Evolutionary conservation across 2,113 vertebrate species (phyloP), one percentile per base, ranked within the genome.

Genomic region (Anarrhichthys ocellatus): DNA sequence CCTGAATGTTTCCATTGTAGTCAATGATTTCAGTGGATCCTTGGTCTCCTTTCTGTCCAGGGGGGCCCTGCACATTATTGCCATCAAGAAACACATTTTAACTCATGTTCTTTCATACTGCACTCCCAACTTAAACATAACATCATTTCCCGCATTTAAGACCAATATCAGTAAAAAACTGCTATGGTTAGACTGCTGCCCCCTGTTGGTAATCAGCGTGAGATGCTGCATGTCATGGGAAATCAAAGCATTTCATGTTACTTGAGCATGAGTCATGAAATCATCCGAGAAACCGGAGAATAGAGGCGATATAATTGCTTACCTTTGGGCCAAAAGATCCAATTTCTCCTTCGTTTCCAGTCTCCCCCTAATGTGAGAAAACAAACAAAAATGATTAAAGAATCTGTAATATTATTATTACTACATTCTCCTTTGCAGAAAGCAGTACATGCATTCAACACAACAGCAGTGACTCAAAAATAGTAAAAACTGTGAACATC

Each of bases 11-110:
- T 89, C 98, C 98, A 36, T 98, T 99, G 94, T 99, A 99, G 92
- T 99, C 97, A 82, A 99, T 98, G 89, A 99, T 99, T 93, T 99
- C 98, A 0, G 98, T 99, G 82, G 97, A 94, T 76, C 98, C 98
- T 92, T 96, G 97, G 63, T 99, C 98, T 42, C 98, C 98, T 88
- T 99, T 99, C 91, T 97, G 97, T 75, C 98, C 98, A n/a, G 98
- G 96, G 58, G 96, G 97, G 8, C 98, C 98, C 98, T 99, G 89
- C 42, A 76, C 24, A 54, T 52, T 6, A 52, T 61, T 38, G 9
- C 70, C 36, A 87, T 61, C 9, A 29, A 58, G 9, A 67, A 29
- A 65, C 27, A 78, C n/a, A 73, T 56, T 42, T 61, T 44, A 46
- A 71, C 22, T 44, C 48, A 34, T 9, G 0, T 46, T 67, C 2